Conservation (phyloP, 2,797 vertebrate species). For the Miichthys miiuy region DNA sequence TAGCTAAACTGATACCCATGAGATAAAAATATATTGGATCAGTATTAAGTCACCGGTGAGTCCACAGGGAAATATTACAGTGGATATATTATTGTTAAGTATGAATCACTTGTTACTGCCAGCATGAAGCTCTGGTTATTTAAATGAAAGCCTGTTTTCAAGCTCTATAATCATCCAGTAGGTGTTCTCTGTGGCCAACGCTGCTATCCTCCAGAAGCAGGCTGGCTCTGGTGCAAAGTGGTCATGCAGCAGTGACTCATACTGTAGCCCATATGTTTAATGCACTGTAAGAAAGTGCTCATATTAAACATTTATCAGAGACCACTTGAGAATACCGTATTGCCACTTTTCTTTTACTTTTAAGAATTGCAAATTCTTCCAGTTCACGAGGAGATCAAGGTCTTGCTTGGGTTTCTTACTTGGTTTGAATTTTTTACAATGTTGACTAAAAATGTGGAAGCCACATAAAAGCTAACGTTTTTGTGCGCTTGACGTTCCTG, state of each 20-base stretch:
- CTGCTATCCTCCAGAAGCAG: constrained; percentile 13
- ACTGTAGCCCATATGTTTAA: constrained; percentile 53
- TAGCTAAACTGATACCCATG: neutral
- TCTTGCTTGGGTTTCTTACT: constrained; percentile 13
- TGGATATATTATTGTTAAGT: constrained; percentile 8
- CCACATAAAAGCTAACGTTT: constrained; percentile 21
- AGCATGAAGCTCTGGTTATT: neutral
- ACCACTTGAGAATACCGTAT: constrained; percentile 11
- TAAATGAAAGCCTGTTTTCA: neutral
- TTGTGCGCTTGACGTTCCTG: neutral
- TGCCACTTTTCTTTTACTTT: constrained; percentile 26
- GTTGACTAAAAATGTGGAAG: constrained; percentile 26
- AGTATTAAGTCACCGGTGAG: constrained; percentile 16
- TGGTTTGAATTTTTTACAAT: constrained; percentile 49
- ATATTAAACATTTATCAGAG: constrained; percentile 69
- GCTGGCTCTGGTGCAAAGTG: constrained; percentile 39
- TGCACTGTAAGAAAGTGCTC: constrained; percentile 41
- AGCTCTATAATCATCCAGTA: constrained; percentile 1
- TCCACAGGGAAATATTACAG: neutral
- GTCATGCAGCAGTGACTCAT: constrained; percentile 47
- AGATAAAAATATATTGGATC: constrained; percentile 7
- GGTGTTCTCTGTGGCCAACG: constrained; percentile 22
- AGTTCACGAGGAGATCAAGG: constrained; percentile 25
- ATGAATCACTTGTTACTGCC: constrained; percentile 27
- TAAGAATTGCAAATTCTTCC: constrained; percentile 31